phyloP scores from a whole-genome alignment of 2,113 vertebrate species.

The Martes martes region DNA sequence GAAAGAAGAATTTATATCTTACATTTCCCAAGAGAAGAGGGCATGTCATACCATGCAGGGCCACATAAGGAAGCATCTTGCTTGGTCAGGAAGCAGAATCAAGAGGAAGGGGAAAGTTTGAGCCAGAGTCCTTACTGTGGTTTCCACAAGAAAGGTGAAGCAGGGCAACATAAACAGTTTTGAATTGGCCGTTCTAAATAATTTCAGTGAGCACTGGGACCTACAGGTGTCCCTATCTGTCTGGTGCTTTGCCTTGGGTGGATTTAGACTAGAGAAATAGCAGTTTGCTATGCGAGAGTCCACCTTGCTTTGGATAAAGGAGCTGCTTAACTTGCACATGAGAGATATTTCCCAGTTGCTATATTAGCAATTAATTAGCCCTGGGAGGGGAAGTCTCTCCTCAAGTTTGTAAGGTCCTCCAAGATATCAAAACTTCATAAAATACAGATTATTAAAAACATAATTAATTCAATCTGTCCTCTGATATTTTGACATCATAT shows the following conservation, averaged over 20 bases:
- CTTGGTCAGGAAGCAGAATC: background rate
- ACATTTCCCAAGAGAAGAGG: background rate
- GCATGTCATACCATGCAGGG: too few relatives aligned
- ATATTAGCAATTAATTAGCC: background rate
- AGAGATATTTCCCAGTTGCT: background rate
- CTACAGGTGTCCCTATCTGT: background rate
- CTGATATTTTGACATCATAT: background rate
- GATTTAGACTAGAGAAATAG: background rate
- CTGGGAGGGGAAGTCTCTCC: background rate
- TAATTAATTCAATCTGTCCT: background rate
- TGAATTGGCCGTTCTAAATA: background rate
- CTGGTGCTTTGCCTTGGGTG: background rate
- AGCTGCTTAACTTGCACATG: background rate
- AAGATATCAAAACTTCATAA: background rate
- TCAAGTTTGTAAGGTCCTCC: background rate
- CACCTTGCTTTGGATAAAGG: background rate
- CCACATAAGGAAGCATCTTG: background rate
- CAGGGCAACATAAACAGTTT: background rate
- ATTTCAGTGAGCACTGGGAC: background rate
- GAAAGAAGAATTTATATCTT: background rate
- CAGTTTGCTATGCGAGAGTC: too few relatives aligned
- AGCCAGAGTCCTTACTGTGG: background rate
- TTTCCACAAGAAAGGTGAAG: background rate
- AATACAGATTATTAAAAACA: background rate
- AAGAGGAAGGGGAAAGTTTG: background rate